Evolutionary conservation across 2,888 invertebrate species (phyloP), one percentile per base, ranked within the genome.

Genomic region (Ophion ellenae): DNA sequence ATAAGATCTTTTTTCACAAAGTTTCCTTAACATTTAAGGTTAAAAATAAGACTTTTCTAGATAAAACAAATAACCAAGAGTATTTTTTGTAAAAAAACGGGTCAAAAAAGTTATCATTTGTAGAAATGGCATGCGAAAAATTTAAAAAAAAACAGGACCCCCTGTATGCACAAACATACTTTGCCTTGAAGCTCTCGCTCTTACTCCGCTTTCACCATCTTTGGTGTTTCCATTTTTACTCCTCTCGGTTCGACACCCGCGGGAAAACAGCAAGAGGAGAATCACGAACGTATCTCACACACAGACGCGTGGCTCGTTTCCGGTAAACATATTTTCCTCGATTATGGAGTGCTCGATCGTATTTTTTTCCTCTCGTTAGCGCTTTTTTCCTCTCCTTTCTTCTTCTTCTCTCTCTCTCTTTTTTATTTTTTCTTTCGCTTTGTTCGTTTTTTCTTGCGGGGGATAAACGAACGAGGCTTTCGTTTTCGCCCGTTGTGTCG

Each of bases 281-380:
- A n/a, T 61, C 61, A 17, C 53, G 63, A 73, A 61, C 47, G 66
- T 66, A 57, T 40, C 40, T 75, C 57, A 20, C 6, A 36, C 17
- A 66, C 5, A 67, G 36, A 20, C 57, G 9, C 53, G 64, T 57
- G 32, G 20, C 14, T 32, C 14, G 24, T 40, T 77, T 53, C 28
- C 17, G 24, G 32, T 32, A 76, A 36, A 76, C n/a, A 57, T 53
- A 71, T 71, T 71, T 71, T 47, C n/a, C 40, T 36, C 57, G 63
- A 59, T 71, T 17, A 63, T 17, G 40, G n/a, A 63, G 17, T 45
- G 17, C 32, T 36, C 76, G 63, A 78, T 64, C 20, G 57, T 81
- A 7, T 75, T 74, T 20, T 57, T 59, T 73, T 64, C 45, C 45
- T 59, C 61, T 63, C 66, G 32, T 78, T 78, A 63, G n/a, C 71